Conservation (phyloP, 2,888 invertebrate genomes). For the Oxystoma pomonae region DNA sequence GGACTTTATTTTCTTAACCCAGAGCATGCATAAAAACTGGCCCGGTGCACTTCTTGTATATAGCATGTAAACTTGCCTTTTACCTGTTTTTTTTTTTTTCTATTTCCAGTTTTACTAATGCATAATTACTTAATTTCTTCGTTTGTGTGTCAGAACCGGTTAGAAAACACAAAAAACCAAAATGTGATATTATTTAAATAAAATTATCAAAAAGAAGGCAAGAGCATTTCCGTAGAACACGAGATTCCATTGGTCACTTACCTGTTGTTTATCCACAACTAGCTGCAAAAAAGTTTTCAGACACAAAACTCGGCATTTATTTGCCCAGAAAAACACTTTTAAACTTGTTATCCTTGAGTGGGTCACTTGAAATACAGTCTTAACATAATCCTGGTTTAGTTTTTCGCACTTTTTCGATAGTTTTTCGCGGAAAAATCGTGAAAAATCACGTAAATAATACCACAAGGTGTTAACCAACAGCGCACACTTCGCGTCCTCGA, state of each 20-base stretch:
- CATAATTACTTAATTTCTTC: too few species aligned
- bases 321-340: not conserved
- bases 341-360: not conserved
- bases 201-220: too few species aligned
- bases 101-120: too few species aligned
- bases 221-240: too few species aligned
- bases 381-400: not conserved
- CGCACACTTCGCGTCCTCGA: slow-evolving; percentile 21
- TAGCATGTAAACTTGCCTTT: too few species aligned
- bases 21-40: too few species aligned
- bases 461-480: not conserved
- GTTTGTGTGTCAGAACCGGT: too few species aligned
- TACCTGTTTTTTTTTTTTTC: too few species aligned
- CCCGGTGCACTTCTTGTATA: too few species aligned
- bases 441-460: slow-evolving; percentile 19
- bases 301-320: not conserved
- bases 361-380: not conserved
- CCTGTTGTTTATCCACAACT: slow-evolving; percentile 37
- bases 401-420: slow-evolving; percentile 18
- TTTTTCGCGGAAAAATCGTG: slow-evolving; percentile 16
- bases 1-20: too few species aligned
- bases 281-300: slow-evolving; percentile 31
- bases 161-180: too few species aligned
- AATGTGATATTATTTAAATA: too few species aligned
- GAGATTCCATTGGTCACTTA: slow-evolving; percentile 21